These are phyloP conservation scores for Noctua comes DNA, from an alignment of 2,888 invertebrate species.

Conservation along the genomic window DNA sequence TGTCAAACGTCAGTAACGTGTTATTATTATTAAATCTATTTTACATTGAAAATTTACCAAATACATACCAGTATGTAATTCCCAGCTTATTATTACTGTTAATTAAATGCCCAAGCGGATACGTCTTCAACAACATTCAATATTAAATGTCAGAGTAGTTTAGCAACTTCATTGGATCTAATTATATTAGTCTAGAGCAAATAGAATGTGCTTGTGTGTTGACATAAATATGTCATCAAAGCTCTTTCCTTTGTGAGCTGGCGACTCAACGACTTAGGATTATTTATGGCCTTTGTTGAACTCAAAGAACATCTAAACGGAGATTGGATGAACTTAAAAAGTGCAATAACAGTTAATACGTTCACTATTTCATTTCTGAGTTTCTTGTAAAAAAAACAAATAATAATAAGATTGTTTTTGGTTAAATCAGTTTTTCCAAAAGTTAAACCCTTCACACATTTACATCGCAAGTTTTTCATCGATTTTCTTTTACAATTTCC, in stretches of 20 bases:
- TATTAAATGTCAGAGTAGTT: slow-evolving; percentile 43
- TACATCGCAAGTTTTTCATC: neutral
- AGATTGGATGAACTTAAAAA: slow-evolving; percentile 1
- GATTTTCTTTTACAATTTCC: neutral
- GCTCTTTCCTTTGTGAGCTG: slow-evolving; percentile 40
- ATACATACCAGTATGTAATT: neutral
- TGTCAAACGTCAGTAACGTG: neutral
- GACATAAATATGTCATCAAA: slow-evolving; percentile 55
- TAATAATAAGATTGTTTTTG: neutral
- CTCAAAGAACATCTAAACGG: slow-evolving; percentile 7
- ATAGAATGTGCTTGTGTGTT: slow-evolving; percentile 31
- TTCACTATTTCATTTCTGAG: neutral
- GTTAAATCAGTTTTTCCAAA: neutral
- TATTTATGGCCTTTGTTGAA: slow-evolving; percentile 40
- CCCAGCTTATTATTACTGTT: neutral
- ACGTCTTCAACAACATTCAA: slow-evolving; percentile 3
- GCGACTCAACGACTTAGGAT: slow-evolving; percentile 29
- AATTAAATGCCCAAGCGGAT: slow-evolving; percentile 1
- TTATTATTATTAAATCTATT: neutral
- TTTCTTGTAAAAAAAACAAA: neutral
- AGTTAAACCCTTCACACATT: neutral
- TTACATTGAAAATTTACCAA: neutral
- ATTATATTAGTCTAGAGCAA: slow-evolving; percentile 41
- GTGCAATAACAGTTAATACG: neutral
- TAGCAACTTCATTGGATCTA: slow-evolving; percentile 34